Conservation (phyloP, 2,888 invertebrate genomes). For the Hermaeophaga mercurialis region DNA sequence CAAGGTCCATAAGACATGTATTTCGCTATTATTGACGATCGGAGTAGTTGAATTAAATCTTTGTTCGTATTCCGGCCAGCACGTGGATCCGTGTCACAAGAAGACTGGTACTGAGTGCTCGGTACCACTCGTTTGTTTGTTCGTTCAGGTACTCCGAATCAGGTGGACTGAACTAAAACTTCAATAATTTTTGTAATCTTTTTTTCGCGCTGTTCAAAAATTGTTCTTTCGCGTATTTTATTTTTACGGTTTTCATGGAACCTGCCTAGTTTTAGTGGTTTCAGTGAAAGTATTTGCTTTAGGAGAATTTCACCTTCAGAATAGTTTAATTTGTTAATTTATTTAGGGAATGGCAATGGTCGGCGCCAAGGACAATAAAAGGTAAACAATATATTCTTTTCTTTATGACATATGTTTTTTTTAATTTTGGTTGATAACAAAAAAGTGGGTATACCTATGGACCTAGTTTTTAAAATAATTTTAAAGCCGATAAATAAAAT, state of each 20-base stretch:
- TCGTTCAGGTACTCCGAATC: conserved; percentile 1
- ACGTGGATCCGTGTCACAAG: conserved; percentile 31
- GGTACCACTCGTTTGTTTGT: background rate
- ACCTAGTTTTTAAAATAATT: too few relatives aligned
- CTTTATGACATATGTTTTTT: too few relatives aligned
- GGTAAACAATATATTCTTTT: too few relatives aligned
- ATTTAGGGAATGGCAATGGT: conserved; percentile 25
- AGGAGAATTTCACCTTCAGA: conserved; percentile 20
- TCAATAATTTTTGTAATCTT: background rate
- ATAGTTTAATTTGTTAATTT: conserved; percentile 7
- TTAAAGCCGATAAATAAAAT: too few relatives aligned
- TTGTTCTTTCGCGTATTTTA: background rate
- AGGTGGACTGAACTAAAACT: conserved; percentile 9
- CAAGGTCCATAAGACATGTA: conserved; percentile 22
- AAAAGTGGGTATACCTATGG: too few relatives aligned
- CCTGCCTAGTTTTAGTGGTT: conserved; percentile 24
- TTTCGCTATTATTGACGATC: conserved; percentile 24
- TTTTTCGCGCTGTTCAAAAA: background rate
- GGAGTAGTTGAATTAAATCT: conserved; percentile 22
- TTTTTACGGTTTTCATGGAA: conserved; percentile 17
- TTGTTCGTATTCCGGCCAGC: conserved; percentile 30
- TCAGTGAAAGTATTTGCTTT: conserved; percentile 21
- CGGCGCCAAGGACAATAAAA: conserved; percentile 28
- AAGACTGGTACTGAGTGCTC: conserved; percentile 25
- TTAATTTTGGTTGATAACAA: too few relatives aligned